Percentiles rank a stretch among this genome's conserved stretches.
These are phyloP conservation scores for Tarsius wallacei DNA, from an alignment of 2,797 vertebrate genomes.

Conservation along the genomic window DNA sequence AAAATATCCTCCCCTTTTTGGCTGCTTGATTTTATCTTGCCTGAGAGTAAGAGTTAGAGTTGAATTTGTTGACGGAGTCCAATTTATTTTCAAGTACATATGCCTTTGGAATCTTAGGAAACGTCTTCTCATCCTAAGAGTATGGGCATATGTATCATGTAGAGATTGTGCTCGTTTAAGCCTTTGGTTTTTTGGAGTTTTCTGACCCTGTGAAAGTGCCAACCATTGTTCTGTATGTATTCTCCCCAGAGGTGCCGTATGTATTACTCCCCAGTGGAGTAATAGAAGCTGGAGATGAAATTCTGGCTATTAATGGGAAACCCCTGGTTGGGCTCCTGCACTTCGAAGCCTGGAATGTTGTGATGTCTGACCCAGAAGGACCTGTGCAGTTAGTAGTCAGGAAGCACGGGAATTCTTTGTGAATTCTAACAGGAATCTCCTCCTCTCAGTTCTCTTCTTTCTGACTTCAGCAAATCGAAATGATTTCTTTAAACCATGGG, in stretches of 20 bases:
- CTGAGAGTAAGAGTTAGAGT: background rate
- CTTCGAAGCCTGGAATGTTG: constrained; percentile 96
- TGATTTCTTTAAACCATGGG: constrained; percentile 78
- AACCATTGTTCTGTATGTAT: background rate
- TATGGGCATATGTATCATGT: too few relatives aligned
- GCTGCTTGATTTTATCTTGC: background rate
- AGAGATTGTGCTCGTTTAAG: background rate
- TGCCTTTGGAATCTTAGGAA: too few relatives aligned
- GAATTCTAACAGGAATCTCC: too few relatives aligned
- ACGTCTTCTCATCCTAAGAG: background rate
- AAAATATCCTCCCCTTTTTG: background rate
- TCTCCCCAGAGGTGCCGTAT: constrained; percentile 94
- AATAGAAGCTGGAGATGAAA: constrained; percentile 95
- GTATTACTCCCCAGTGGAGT: too few relatives aligned
- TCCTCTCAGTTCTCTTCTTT: too few relatives aligned
- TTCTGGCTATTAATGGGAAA: constrained; percentile 95
- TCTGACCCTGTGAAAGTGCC: background rate
- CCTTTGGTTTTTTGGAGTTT: background rate
- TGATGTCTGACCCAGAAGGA: constrained; percentile 95
- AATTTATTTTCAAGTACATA: background rate
- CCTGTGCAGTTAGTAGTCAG: constrained; percentile 94
- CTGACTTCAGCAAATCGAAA: constrained; percentile 35
- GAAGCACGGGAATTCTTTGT: constrained; percentile 89
- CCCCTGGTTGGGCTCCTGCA: constrained; percentile 95
- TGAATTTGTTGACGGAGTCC: background rate